Percentiles rank a stretch among this genome's conserved stretches.
phyloP scores from a whole-genome alignment of 2,888 invertebrate species.

The Tenthredo livida region DNA sequence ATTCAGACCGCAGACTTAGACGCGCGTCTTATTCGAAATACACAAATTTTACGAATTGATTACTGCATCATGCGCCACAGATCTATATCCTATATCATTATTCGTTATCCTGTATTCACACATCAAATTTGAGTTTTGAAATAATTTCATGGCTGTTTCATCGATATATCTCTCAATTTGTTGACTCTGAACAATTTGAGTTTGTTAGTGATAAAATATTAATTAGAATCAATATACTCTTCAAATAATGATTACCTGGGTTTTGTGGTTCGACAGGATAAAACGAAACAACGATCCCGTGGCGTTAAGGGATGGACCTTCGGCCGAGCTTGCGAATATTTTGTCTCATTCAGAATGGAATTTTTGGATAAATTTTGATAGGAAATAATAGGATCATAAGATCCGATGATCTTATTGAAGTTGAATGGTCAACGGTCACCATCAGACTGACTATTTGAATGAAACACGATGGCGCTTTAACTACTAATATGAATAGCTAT shows the following conservation, averaged over 20 bases:
- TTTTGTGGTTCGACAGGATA: background rate
- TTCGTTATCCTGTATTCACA: background rate
- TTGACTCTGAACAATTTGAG: background rate
- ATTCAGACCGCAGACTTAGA: too few species aligned
- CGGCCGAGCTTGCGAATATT: background rate
- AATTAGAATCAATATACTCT: background rate
- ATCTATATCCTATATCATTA: background rate
- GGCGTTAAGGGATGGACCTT: background rate
- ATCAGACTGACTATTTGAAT: slow-evolving; percentile 73
- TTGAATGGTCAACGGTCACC: slow-evolving; percentile 64
- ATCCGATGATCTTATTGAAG: slow-evolving; percentile 1
- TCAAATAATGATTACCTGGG: background rate
- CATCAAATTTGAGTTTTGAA: background rate
- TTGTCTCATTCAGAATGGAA: background rate
- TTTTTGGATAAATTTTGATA: background rate
- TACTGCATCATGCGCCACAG: background rate
- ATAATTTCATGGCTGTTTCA: background rate
- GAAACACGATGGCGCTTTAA: slow-evolving; percentile 67
- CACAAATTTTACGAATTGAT: background rate
- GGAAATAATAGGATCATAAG: background rate
- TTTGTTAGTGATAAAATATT: background rate
- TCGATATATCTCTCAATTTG: background rate
- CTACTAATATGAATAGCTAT: slow-evolving; percentile 56
- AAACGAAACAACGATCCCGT: background rate
- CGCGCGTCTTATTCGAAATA: background rate